Evolutionary conservation across 92 coral and sea anemone species (phyloP), one percentile per base, ranked within the genome.

Genomic region (Metridium senile): DNA sequence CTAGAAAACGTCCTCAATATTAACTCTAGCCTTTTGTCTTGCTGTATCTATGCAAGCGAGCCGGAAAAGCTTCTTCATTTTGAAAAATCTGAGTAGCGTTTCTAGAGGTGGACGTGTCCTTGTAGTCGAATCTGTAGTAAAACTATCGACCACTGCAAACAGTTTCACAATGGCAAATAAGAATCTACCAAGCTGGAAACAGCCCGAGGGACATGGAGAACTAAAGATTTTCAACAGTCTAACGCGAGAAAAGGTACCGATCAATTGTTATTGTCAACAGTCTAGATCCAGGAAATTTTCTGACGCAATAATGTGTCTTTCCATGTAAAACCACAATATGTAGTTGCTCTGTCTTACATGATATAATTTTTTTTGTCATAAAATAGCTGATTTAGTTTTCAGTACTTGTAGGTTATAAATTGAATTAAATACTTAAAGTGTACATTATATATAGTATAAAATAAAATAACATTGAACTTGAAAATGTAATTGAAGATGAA

Each of bases 191-290:
- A 84, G 73, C 33, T 96, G 99, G 99, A 85, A 82, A 20, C 62
- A 87, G 25, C 99, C 99, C 0, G 88, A 89, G 72, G 99, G 99
- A 28, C 88, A 86, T 26, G 90, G 99, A 61, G 99, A 96, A 68
- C 81, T 96, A 28, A 90, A 80, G 83, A 87, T 96, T 47, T 92
- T 89, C 58, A 96, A 96, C 89, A 92, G 99, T 61, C 87, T 96
- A 34, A 96, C 99, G 2, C 89, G 90, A 58, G 99, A 96, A 57
- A 96, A 96, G 99, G 99, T 95, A 67, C 20, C 11, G 61, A 16
- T n/a, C n/a, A n/a, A n/a, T n/a, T n/a, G n/a, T n/a, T n/a, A n/a
- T n/a, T n/a, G 17, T 7, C 9, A 8, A 45, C 9, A 45, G 77
- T 27, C n/a, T 54, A 39, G 49, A 39, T 4, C 8, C 13, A 4